Evolutionary conservation across 1,140 invertebrate genomes (phyloP).

Genomic region (Teleopsis dalmanni): DNA sequence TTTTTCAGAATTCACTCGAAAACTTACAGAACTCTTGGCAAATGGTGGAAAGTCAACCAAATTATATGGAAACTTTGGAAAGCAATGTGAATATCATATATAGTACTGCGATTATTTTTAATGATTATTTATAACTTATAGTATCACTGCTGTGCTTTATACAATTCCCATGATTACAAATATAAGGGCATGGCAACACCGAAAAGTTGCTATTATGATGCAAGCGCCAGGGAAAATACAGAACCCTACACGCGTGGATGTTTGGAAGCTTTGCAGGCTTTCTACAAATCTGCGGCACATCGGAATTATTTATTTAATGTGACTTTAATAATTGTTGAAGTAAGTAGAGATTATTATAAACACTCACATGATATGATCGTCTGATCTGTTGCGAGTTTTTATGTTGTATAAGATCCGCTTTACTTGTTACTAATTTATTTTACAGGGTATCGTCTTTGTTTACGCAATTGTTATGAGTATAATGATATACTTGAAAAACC

Average conservation of each 20-base stretch:
- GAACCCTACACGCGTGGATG: conserved; percentile 21
- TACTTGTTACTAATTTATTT: neutral
- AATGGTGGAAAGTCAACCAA: conserved; percentile 18
- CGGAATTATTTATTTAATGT: conserved; percentile 11
- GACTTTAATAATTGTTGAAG: conserved; percentile 8
- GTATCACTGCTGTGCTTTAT: conserved; percentile 28
- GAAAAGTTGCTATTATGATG: conserved; percentile 31
- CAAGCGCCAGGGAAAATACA: conserved; percentile 17
- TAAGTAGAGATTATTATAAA: conserved; percentile 7
- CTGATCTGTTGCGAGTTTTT: neutral
- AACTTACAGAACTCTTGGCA: conserved; percentile 32
- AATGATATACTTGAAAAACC: neutral
- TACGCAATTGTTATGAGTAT: conserved; percentile 1
- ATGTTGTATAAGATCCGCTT: neutral
- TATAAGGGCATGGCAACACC: conserved; percentile 25
- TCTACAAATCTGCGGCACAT: conserved; percentile 1
- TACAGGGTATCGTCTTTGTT: neutral
- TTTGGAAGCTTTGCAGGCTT: conserved; percentile 7
- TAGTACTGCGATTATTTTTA: neutral
- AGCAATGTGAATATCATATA: conserved; percentile 9
- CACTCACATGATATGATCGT: neutral
- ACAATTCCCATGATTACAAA: conserved; percentile 26
- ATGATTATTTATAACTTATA: conserved; percentile 1
- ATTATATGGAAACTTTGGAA: conserved; percentile 24
- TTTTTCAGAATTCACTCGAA: conserved; percentile 19